Evolutionary conservation across 2,888 invertebrate genomes (phyloP), one percentile per base, ranked within the genome.

Genomic region (Agrochola litura): DNA sequence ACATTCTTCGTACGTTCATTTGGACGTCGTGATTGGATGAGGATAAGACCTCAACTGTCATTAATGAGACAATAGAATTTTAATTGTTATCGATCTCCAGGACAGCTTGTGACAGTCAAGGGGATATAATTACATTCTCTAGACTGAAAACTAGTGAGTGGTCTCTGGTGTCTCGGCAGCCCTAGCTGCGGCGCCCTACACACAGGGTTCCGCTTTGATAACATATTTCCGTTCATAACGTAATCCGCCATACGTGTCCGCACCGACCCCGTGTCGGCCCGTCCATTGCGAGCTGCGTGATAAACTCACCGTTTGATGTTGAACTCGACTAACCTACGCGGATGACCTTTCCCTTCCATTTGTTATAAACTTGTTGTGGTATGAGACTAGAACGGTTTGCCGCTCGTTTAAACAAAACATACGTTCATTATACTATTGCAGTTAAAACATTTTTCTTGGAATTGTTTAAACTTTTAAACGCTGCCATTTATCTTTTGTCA

Each of bases 321-420:
- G 73, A 83, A 79, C 74, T 77, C 67, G 14, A 19, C 69, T 75
- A 74, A 76, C 73, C 76, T 56, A 65, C 41, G 60, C 58, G 68
- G 30, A 56, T 76, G 81, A 86, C 83, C 75, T 73, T 75, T 68
- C 52, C 65, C 43, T 73, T 86, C 76, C 81, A 86, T 81, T 84
- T 80, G 68, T 76, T 4, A 82, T 73, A 76, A 66, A 65, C 41
- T 75, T 86, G 60, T 84, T 81, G 52, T 78, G 77, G 22, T 79
- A 78, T 79, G 69, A 66, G 74, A 88, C 79, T 54, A 76, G 68
- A 79, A 72, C 65, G 30, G 72, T 81, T 81, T 77, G 73, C 80
- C 73, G 77, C 64, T 49, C 71, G 74, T 60, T 76, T 58, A 63
- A 85, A 85, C 58, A 75, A 83, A 87, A 82, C 82, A 81, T 78